Conservation (phyloP, 2,888 invertebrate species). For the Clepsis dumicolana region DNA sequence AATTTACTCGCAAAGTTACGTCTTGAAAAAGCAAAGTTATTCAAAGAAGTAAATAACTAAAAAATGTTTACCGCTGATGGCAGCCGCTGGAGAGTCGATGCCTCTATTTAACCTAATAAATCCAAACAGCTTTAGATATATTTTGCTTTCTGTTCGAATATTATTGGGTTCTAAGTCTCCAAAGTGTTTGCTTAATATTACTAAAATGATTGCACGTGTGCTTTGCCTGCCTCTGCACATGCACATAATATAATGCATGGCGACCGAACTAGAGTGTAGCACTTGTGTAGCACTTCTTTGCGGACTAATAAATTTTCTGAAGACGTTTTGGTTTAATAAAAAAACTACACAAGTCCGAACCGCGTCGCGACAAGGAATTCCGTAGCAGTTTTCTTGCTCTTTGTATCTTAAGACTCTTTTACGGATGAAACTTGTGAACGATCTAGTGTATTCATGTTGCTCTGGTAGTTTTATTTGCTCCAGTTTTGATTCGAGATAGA, state of each 20-base stretch:
- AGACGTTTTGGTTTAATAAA: constrained; percentile 68
- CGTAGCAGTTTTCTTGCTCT: constrained; percentile 33
- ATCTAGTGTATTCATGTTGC: constrained; percentile 25
- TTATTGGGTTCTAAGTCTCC: background rate
- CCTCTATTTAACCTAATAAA: constrained; percentile 13
- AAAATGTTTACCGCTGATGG: constrained; percentile 45
- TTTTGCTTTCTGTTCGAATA: background rate
- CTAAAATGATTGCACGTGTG: background rate
- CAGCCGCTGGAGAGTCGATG: constrained; percentile 24
- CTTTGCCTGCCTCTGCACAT: background rate
- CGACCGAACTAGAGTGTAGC: constrained; percentile 44
- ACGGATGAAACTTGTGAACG: constrained; percentile 30
- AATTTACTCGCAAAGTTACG: constrained; percentile 42
- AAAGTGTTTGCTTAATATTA: background rate
- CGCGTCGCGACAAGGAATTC: constrained; percentile 40
- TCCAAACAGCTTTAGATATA: background rate
- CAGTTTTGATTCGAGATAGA: constrained; percentile 1
- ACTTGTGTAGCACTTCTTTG: constrained; percentile 63
- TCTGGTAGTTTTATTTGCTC: constrained; percentile 29
- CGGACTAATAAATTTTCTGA: constrained; percentile 78
- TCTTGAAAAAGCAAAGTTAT: constrained; percentile 46
- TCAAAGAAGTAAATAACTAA: constrained; percentile 44
- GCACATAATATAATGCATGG: background rate
- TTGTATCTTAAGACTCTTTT: constrained; percentile 37
- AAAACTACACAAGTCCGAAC: constrained; percentile 39